Conservation (phyloP, 2,888 invertebrate species). For the Smittia sp. region DNA sequence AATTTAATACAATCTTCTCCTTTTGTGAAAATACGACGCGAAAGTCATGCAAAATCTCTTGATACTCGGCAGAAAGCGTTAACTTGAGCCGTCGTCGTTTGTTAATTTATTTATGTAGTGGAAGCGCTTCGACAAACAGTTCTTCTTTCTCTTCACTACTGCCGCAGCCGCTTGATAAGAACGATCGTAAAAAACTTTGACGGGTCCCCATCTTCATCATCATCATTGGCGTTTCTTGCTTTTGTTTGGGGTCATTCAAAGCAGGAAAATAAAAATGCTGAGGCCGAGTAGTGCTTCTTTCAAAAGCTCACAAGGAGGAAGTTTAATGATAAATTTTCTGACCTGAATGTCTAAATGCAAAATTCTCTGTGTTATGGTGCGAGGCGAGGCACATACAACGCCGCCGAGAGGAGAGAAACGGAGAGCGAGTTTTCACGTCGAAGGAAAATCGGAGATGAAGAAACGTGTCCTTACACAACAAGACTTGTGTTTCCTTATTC, state of each 20-base stretch:
- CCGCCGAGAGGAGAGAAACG: not conserved
- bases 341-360: constrained; percentile 15
- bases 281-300: too few species aligned
- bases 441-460: not conserved
- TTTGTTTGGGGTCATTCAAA: too few species aligned
- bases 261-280: too few species aligned
- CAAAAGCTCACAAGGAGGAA: constrained; percentile 1
- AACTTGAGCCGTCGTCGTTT: too few species aligned
- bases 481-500: not conserved
- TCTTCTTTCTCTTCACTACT: too few species aligned
- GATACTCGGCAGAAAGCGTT: not conserved
- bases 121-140: too few species aligned
- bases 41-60: not conserved
- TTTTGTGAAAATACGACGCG: not conserved
- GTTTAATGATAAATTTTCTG: constrained; percentile 19
- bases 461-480: constrained; percentile 20
- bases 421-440: too few species aligned
- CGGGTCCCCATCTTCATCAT: too few species aligned
- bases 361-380: not conserved
- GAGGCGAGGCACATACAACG: not conserved
- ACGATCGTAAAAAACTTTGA: too few species aligned
- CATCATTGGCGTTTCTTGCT: too few species aligned
- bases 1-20: not conserved
- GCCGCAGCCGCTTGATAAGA: too few species aligned
- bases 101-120: too few species aligned